Base-by-base conservation (phyloP, 2,888 invertebrate genomes). In the Scaptomyza parva region DNA sequence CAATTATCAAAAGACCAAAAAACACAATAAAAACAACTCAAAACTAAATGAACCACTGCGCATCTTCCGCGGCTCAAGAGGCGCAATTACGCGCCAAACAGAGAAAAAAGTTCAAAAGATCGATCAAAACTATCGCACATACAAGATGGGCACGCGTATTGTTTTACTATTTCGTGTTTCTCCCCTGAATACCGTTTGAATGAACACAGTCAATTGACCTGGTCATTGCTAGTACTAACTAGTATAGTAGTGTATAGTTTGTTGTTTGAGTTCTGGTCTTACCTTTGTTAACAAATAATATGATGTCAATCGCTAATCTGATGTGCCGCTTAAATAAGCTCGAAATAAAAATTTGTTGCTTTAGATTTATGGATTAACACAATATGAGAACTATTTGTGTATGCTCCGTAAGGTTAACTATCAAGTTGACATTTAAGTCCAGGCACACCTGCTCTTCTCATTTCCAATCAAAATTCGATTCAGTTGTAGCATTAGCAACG, bases 361-460 rank as follows among this genome's bases (percentile, higher is more conserved):
- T 65, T 57, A 53, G 60, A 73, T 65, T 65, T 73, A 55, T 37
- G 30, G 51, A 70, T 45, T 50, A 70, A 53, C 35, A 70, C 65
- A 57, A 64, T 26, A 64, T 41, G 28, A 54, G 37, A 73, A 70
- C 54, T 40, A 50, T 55, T 70, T 70, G 52, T 40, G 40, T 53
- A 28, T 64, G 47, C 11, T 40, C 28, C 33, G 60, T 28, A 45
- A 53, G 45, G 35, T 24, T 28, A 55, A 63, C 58, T 35, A 17
- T 41, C 5, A 65, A 14, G 33, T n/a, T 50, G 70, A 77, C 12
- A 39, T 26, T 9, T 30, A 4, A 2, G 5, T 30, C 76, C 17
- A 1, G n/a, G 61, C 37, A 44, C 58, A 52, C 76, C 76, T 39
- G 24, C 43, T 14, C 22, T 52, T 41, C 67, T 52, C 2, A 12